These are phyloP conservation scores for Pica pica DNA, from an alignment of 2,113 vertebrate genomes.

Conservation along the genomic window DNA sequence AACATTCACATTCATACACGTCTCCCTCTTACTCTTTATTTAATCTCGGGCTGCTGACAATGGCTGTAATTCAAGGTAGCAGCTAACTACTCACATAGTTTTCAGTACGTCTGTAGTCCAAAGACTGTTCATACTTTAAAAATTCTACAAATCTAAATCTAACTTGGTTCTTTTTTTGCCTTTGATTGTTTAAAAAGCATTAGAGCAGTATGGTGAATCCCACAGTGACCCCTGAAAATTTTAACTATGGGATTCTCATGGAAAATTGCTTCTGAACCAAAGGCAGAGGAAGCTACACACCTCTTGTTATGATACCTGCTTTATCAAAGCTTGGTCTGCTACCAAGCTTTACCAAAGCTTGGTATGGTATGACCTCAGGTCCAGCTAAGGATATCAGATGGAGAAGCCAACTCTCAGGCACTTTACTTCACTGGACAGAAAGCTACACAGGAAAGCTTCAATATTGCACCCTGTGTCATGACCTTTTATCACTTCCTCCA, in stretches of 20 bases:
- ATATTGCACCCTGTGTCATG: background rate
- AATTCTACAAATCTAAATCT: background rate
- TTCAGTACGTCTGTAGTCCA: background rate
- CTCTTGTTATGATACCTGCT: background rate
- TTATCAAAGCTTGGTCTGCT: background rate
- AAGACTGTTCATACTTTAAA: background rate
- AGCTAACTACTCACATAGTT: background rate
- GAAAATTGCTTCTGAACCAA: background rate
- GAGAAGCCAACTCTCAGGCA: background rate
- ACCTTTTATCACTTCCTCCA: background rate
- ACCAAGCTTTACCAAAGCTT: background rate
- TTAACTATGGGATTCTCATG: background rate
- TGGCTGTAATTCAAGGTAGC: slow-evolving; percentile 5
- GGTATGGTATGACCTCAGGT: background rate
- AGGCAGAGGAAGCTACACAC: background rate
- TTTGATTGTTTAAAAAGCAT: background rate
- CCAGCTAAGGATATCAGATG: background rate
- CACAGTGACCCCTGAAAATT: background rate
- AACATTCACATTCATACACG: background rate
- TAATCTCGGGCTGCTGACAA: background rate
- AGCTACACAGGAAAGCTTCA: background rate
- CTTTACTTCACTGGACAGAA: background rate
- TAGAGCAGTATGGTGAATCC: background rate
- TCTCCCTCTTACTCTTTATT: background rate
- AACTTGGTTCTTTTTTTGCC: background rate